Percentiles rank a stretch among this genome's conserved stretches.
These are phyloP conservation scores for Spea bombifrons DNA, from an alignment of 2,113 vertebrate genomes.

Conservation along the genomic window DNA sequence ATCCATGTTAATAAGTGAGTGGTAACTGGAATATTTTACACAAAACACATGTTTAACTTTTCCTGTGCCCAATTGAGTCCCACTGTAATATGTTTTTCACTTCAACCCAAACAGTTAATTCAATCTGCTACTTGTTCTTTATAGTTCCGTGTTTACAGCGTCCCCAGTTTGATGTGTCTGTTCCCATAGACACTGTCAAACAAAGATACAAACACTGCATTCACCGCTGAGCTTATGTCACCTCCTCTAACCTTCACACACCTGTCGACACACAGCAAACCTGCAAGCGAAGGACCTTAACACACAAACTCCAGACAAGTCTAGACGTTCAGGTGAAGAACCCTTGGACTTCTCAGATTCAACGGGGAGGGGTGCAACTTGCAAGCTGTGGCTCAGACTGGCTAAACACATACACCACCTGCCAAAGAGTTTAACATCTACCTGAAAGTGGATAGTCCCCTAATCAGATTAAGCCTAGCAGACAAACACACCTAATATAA, in stretches of 20 bases:
- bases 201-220: slow-evolving; percentile 58
- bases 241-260: slow-evolving; percentile 51
- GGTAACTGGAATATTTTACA: too few relatives aligned
- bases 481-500: slow-evolving; percentile 50
- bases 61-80: neutral
- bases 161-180: slow-evolving; percentile 31
- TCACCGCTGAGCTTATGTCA: slow-evolving; percentile 50
- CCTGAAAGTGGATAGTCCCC: slow-evolving; percentile 58
- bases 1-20: too few relatives aligned
- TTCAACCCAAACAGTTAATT: neutral
- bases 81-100: neutral
- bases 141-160: slow-evolving; percentile 18
- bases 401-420: slow-evolving; percentile 63
- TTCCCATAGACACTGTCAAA: slow-evolving; percentile 31
- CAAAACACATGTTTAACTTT: too few relatives aligned
- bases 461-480: slow-evolving; percentile 30
- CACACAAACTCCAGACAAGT: slow-evolving; percentile 63
- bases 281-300: slow-evolving; percentile 61
- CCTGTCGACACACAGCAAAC: slow-evolving; percentile 60
- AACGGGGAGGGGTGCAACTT: slow-evolving; percentile 63
- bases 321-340: slow-evolving; percentile 70
- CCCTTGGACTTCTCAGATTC: slow-evolving; percentile 70
- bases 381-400: slow-evolving; percentile 68
- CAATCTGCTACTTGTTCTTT: neutral
- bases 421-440: slow-evolving; percentile 64